Base-by-base conservation (phyloP, 1,140 invertebrate genomes). In the Drosophila bocki region DNA sequence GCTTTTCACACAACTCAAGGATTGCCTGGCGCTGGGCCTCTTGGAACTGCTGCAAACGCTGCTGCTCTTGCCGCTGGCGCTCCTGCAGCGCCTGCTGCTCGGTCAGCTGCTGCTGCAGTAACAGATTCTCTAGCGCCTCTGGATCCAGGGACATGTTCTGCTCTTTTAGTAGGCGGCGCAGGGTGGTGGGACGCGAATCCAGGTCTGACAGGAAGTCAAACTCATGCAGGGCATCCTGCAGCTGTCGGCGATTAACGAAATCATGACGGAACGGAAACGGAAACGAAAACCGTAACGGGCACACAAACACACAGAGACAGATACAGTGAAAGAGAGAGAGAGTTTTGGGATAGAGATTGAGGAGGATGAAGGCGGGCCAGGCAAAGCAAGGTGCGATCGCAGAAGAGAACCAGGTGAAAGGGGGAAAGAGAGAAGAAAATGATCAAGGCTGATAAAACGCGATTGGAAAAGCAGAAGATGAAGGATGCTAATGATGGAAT, bases 121-220 rank as follows among this genome's bases (percentile, higher is more conserved):
- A 63, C 42, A 80, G 51, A 15, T 32, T 50, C 63, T 82, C 75
- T 58, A 82, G 59, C 75, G 50, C 68, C 32, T 74, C 69, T 26
- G 69, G 71, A 44, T 82, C 81, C 54, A 81, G 75, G 29, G 92
- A 82, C 80, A 59, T 80, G 39, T 67, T 53, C 58, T 68, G 56
- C 94, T 93, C 95, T 93, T 91, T 95, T 45, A 71, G 76, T 44
- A 77, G 72, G 9, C 86, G 84, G n/a, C 91, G 83, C 57, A 92
- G 63, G 17, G 91, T 92, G 42, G 78, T 82, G 37, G 88, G 88
- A 65, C 86, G 71, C 42, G 91, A 92, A 64, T 93, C 92, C 91
- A 93, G 62, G 53, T 91, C 87, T 80, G 96, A 95, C 93, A 98
- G 95, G 94, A 98, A 97, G 94, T 98, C 97, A 95, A 98, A 98